Conservation (phyloP, 1,140 invertebrate species). For the Teleopsis dalmanni region DNA sequence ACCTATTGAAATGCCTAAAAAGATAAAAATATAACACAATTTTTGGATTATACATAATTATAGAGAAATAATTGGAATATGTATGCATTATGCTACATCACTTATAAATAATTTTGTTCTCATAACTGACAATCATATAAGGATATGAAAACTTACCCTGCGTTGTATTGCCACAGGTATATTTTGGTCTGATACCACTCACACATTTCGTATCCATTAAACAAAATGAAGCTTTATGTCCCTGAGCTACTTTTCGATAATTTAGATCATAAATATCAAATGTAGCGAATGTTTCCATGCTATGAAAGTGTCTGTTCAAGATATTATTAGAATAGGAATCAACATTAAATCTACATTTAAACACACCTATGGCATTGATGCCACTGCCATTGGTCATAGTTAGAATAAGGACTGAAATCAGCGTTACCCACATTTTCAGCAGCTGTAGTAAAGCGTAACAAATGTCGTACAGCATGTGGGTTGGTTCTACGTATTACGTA, state of each 20-base stretch:
- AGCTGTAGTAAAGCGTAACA: conserved; percentile 51
- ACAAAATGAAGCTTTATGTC: conserved; percentile 95
- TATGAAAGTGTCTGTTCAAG: conserved; percentile 98
- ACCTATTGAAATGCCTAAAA: conserved; percentile 77
- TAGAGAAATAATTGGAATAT: too few relatives aligned
- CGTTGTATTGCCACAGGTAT: conserved; percentile 84
- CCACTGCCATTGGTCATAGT: conserved; percentile 92
- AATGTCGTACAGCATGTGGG: conserved; percentile 22
- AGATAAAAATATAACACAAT: not conserved
- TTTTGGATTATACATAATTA: not conserved
- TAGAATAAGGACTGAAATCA: conserved; percentile 80
- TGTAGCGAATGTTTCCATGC: conserved; percentile 94
- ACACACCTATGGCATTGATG: conserved; percentile 94
- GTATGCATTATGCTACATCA: too few relatives aligned
- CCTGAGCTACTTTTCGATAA: conserved; percentile 78
- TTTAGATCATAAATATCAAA: conserved; percentile 77
- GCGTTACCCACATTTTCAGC: conserved; percentile 83
- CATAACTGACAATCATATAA: too few relatives aligned
- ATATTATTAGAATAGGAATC: too few relatives aligned
- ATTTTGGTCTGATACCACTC: conserved; percentile 61
- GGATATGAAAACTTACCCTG: conserved; percentile 65
- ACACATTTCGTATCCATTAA: conserved; percentile 87
- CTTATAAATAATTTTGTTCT: too few relatives aligned
- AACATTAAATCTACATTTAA: conserved; percentile 52
- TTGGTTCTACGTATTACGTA: conserved; percentile 57